Percentiles rank a stretch among this genome's conserved stretches.
These are phyloP conservation scores for Upupa epops DNA, from an alignment of 2,113 vertebrate genomes.

Conservation along the genomic window DNA sequence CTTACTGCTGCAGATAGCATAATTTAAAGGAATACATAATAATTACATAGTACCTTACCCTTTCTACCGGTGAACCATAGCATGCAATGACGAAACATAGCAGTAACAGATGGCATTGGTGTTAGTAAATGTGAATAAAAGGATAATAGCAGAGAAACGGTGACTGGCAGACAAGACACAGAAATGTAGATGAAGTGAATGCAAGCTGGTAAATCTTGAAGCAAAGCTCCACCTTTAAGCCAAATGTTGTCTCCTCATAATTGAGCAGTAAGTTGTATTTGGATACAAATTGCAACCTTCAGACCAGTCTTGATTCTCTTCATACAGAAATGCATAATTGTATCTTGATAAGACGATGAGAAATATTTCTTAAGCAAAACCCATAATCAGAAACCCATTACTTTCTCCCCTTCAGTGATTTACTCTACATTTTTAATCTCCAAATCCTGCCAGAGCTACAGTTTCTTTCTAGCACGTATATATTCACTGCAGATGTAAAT, in stretches of 20 bases:
- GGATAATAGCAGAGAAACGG: constrained; percentile 76
- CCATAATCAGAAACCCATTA: constrained; percentile 71
- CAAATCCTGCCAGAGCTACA: constrained; percentile 71
- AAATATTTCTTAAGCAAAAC: constrained; percentile 67
- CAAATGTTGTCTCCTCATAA: constrained; percentile 69
- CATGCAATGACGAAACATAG: constrained; percentile 99
- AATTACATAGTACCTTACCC: constrained; percentile 87
- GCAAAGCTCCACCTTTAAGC: constrained; percentile 78
- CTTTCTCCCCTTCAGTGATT: constrained; percentile 70
- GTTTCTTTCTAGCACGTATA: constrained; percentile 72
- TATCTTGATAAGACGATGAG: constrained; percentile 72
- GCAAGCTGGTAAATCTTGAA: constrained; percentile 76
- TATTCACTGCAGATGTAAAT: constrained; percentile 75
- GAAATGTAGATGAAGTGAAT: constrained; percentile 78
- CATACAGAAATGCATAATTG: constrained; percentile 68
- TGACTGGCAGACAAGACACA: constrained; percentile 75
- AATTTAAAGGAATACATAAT: constrained; percentile 49
- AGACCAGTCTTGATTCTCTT: constrained; percentile 69
- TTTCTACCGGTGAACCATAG: constrained; percentile 98
- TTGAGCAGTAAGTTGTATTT: constrained; percentile 68
- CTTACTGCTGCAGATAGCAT: constrained; percentile 2
- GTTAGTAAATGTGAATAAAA: constrained; percentile 79
- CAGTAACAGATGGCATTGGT: constrained; percentile 96
- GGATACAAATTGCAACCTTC: constrained; percentile 72
- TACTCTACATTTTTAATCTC: constrained; percentile 78